Evolutionary conservation across 2,797 vertebrate species (phyloP), one percentile per base, ranked within the genome.

Genomic region (Crax fasciolata): DNA sequence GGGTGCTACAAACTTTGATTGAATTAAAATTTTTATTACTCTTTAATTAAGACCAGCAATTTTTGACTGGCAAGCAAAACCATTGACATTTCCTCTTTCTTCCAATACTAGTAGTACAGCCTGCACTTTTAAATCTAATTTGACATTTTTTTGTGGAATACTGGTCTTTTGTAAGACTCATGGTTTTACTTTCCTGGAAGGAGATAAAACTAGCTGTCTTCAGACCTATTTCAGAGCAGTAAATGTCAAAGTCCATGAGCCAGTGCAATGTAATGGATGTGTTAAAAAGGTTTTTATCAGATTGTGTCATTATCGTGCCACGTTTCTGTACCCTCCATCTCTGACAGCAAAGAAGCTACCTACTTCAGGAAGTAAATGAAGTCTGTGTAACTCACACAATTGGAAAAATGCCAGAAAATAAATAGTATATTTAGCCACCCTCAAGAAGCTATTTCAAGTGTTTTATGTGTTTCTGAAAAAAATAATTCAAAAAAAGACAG

Each of bases 371-470:
- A 86, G 32, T 70, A 90, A 91, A 90, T 82, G 1, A 93, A 88
- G 57, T 77, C n/a, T 61, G 13, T 73, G 14, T 72, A 94, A 83
- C 13, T 75, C 62, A 32, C 17, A 68, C 2, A 74, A 62, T 20
- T 90, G 86, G 93, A 90, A 94, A 51, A 13, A 48, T 23, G 84
- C 87, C 94, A 97, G 75, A 78, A 90, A 95, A 89, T 62, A 91
- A 91, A 90, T 86, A 89, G 85, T 84, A 20, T 74, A 66, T 93
- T 89, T 83, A 96, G 30, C 58, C 54, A 80, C 55, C 67, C 38
- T 79, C 10, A 3, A 90, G 39, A 93, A 90, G 76, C 73, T 93
- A 87, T 94, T 96, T 96, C 86, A 95, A 95, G 93, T 85, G 87
- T 81, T 94, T 93, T 93, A 75, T 73, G 49, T 80, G 73, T 73